A percentile compares a stretch with the other conserved stretches of the same genome.
Evolutionary conservation across 2,113 vertebrate species (phyloP).

Genomic region (Hyperoodon ampullatus): DNA sequence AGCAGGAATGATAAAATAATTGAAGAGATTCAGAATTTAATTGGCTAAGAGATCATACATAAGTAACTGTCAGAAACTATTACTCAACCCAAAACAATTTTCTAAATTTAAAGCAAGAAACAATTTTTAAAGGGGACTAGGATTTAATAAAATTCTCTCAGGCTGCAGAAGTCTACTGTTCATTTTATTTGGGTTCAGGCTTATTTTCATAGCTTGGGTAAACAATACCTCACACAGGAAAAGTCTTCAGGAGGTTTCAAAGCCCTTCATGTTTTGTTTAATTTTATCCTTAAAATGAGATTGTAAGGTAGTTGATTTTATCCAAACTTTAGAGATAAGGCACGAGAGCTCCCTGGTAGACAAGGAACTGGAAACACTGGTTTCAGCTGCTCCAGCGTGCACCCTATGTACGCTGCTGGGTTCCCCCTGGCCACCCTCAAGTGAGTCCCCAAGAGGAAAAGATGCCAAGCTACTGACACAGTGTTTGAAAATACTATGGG

Average conservation of each 20-base stretch:
- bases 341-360: background rate
- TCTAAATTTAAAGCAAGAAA: conserved; percentile 38
- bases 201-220: background rate
- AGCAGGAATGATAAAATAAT: background rate
- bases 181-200: background rate
- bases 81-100: background rate
- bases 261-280: background rate
- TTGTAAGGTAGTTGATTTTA: background rate
- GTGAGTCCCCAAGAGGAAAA: background rate
- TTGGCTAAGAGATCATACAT: background rate
- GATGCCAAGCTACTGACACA: background rate
- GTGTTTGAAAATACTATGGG: background rate
- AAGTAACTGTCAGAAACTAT: background rate
- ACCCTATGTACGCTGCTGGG: background rate
- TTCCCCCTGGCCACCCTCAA: background rate
- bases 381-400: background rate
- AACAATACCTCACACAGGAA: background rate
- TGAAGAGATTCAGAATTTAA: background rate
- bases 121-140: background rate
- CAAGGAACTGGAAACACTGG: background rate
- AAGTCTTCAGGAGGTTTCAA: background rate
- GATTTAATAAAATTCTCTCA: background rate
- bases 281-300: conserved; percentile 25
- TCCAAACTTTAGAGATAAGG: background rate
- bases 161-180: background rate